Percentiles rank a stretch among this genome's conserved stretches.
Conservation (phyloP, 2,113 vertebrate genomes). For the Scolopax mira region DNA sequence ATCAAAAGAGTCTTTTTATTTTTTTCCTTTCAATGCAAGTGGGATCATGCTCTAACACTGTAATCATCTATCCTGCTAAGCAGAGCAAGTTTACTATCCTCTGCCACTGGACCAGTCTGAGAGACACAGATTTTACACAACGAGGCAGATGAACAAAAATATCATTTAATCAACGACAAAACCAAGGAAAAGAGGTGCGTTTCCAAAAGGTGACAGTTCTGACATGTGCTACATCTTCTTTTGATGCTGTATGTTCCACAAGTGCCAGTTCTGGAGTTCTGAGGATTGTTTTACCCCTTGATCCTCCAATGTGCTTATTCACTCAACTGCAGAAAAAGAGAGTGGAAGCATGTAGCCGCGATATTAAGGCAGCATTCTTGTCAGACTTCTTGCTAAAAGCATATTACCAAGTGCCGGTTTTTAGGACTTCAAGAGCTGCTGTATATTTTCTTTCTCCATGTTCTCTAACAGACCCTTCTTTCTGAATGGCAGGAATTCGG, state of each 20-base stretch:
- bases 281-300: neutral
- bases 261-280: neutral
- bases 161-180: neutral
- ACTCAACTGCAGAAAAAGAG: fast-evolving
- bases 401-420: neutral
- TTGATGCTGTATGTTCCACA: fast-evolving
- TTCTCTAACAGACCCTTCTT: neutral
- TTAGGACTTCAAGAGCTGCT: neutral
- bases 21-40: neutral
- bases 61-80: neutral
- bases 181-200: neutral
- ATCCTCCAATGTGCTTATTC: neutral
- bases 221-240: neutral
- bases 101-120: neutral
- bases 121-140: neutral
- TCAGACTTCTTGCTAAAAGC: neutral
- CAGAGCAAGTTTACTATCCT: neutral
- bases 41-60: neutral
- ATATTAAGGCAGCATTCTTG: neutral
- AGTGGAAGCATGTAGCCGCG: fast-evolving
- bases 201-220: neutral
- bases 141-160: neutral
- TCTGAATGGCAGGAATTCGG: neutral
- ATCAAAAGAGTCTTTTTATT: neutral
- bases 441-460: neutral